Conservation (phyloP, 2,797 vertebrate species). For the Hippocampus kuda region DNA sequence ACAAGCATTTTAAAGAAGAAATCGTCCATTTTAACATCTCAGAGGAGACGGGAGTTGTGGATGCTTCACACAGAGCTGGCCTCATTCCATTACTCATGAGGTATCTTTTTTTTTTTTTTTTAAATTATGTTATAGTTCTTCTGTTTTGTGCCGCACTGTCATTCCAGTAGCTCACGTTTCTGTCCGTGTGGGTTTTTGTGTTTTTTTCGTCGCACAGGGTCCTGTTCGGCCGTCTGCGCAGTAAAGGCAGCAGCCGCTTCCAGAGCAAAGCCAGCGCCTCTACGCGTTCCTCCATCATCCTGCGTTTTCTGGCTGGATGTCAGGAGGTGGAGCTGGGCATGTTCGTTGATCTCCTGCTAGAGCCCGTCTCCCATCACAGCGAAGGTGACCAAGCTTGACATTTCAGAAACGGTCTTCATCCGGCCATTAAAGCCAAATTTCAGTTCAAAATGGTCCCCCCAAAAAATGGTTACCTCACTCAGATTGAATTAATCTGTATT, state of each 20-base stretch:
- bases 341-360: conserved; percentile 87
- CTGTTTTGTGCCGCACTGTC: not conserved
- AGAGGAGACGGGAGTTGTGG: conserved; percentile 78
- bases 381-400: conserved; percentile 58
- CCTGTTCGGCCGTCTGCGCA: conserved; percentile 88
- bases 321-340: conserved; percentile 80
- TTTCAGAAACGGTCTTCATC: not conserved
- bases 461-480: not conserved
- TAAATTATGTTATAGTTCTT: not conserved
- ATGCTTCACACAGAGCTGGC: conserved; percentile 71
- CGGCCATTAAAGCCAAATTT: too few species aligned
- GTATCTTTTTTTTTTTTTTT: conserved; percentile 47
- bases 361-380: conserved; percentile 77
- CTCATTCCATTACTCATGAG: conserved; percentile 93
- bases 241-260: conserved; percentile 86
- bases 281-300: conserved; percentile 82
- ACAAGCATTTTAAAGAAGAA: conserved; percentile 94
- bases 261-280: conserved; percentile 78
- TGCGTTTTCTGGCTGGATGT: conserved; percentile 86
- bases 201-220: conserved; percentile 63
- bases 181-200: not conserved
- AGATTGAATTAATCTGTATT: too few species aligned
- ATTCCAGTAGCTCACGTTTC: not conserved
- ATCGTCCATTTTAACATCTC: conserved; percentile 91
- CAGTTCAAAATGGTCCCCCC: not conserved